These are phyloP conservation scores for Chaunax sp. DNA, from an alignment of 2,797 vertebrate species.

Conservation along the genomic window DNA sequence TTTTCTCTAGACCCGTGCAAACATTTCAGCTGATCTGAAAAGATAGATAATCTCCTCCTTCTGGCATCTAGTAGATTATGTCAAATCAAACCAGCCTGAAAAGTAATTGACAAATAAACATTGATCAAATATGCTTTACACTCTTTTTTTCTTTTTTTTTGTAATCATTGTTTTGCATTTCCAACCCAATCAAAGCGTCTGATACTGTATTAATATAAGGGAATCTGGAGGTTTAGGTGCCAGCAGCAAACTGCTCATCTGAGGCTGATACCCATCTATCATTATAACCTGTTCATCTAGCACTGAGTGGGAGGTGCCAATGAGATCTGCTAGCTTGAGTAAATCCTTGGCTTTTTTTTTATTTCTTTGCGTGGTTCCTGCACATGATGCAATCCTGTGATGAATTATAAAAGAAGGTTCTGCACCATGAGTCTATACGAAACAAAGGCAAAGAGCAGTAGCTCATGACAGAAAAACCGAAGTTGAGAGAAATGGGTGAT, in stretches of 20 bases:
- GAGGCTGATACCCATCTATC: conserved; percentile 22
- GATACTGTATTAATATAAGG: background rate
- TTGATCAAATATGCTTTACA: conserved; percentile 8
- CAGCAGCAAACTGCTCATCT: conserved; percentile 35
- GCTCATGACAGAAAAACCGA: background rate
- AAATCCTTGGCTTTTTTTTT: conserved; percentile 21
- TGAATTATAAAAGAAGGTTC: conserved; percentile 26
- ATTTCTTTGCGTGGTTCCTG: background rate
- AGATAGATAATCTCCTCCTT: background rate
- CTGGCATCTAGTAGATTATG: conserved; percentile 2
- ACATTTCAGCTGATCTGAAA: background rate
- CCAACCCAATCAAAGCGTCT: background rate
- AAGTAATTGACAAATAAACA: background rate
- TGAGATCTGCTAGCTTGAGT: conserved; percentile 44
- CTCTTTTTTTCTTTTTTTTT: too few species aligned
- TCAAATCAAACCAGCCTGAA: background rate
- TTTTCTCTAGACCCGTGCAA: background rate
- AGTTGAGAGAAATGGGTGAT: background rate
- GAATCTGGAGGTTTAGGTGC: conserved; percentile 21
- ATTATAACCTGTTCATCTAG: conserved; percentile 59
- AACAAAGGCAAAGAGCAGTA: background rate
- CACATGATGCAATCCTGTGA: conserved; percentile 10
- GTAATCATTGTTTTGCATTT: background rate
- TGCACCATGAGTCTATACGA: background rate
- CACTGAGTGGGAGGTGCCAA: conserved; percentile 51